These are phyloP conservation scores for Mesocricetus auratus DNA, from an alignment of 2,113 vertebrate species.

Conservation along the genomic window DNA sequence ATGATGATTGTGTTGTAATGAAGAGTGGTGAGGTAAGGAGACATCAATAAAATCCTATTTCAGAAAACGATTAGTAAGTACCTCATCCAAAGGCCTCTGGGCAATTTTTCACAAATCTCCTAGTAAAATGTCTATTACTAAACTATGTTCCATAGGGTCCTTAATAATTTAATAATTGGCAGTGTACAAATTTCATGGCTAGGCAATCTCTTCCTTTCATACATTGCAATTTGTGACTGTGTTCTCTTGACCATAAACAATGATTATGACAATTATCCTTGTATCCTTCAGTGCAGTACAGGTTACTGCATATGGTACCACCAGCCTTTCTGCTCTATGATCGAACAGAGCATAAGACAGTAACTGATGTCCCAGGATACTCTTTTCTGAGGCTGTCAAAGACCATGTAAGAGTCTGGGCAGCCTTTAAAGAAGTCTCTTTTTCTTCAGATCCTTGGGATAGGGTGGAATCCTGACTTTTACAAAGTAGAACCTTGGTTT, in stretches of 20 bases:
- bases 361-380: not conserved
- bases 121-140: not conserved
- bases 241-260: not conserved
- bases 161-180: not conserved
- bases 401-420: not conserved
- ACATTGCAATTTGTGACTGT: not conserved
- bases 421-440: not conserved
- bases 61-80: constrained; percentile 8
- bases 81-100: not conserved
- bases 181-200: not conserved
- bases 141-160: not conserved
- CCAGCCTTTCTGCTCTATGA: too few species aligned
- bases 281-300: not conserved
- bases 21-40: not conserved
- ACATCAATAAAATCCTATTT: not conserved
- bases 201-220: not conserved
- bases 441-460: constrained; percentile 31
- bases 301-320: fast-evolving
- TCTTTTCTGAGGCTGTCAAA: not conserved
- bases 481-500: not conserved
- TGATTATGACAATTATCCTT: not conserved
- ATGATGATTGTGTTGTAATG: not conserved
- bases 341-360: not conserved
- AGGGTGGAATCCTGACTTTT: constrained; percentile 18
- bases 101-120: not conserved